Evolutionary conservation across 2,113 vertebrate genomes (phyloP).

Genomic region (Tetraodon nigroviridis): DNA sequence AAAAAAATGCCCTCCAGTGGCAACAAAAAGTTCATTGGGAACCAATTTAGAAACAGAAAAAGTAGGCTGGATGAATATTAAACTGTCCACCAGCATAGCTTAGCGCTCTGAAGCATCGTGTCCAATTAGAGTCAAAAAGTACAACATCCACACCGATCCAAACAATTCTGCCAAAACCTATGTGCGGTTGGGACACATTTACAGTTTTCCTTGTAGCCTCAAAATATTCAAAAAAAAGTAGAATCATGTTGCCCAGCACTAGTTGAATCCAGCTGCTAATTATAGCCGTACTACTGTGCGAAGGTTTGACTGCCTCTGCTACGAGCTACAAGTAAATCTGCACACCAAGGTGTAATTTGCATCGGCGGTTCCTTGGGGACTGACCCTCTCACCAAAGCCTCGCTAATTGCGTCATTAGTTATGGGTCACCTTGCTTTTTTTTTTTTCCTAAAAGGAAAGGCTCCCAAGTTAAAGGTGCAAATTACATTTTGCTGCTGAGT

Average conservation of each 20-base stretch:
- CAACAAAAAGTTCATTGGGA: conserved; percentile 36
- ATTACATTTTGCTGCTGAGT: conserved; percentile 38
- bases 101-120: conserved; percentile 23
- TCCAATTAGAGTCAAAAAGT: conserved; percentile 18
- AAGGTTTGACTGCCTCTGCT: conserved; percentile 11
- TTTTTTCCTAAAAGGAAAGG: conserved; percentile 29
- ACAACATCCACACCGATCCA: conserved; percentile 16
- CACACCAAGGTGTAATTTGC: conserved; percentile 46
- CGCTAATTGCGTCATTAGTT: conserved; percentile 45
- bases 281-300: conserved; percentile 13
- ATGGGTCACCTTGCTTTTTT: conserved; percentile 27
- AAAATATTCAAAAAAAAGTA: neutral
- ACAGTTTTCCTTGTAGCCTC: neutral
- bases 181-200: too few relatives aligned
- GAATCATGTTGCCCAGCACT: conserved; percentile 56
- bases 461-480: conserved; percentile 41
- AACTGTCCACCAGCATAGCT: conserved; percentile 36
- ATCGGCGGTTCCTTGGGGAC: conserved; percentile 23
- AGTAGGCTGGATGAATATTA: conserved; percentile 32
- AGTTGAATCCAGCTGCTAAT: conserved; percentile 34
- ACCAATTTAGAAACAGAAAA: conserved; percentile 37
- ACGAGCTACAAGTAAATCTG: conserved; percentile 6
- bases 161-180: neutral
- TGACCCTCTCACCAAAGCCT: conserved; percentile 30
- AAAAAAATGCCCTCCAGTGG: conserved; percentile 44